phyloP scores from a whole-genome alignment of 2,113 vertebrate genomes.

The Prunella himalayana region DNA sequence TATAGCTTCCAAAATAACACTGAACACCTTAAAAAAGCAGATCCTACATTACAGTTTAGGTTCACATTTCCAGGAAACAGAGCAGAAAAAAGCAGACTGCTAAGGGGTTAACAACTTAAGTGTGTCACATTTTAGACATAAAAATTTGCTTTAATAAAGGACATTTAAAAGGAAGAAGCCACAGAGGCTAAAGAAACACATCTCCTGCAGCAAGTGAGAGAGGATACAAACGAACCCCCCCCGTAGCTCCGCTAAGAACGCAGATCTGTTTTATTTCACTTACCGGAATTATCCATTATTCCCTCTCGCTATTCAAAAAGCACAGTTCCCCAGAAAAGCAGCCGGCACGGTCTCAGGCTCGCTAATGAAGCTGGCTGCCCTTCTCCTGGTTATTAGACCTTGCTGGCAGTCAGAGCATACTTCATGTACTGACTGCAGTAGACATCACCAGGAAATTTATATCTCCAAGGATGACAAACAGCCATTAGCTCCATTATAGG shows the following conservation, averaged over 20 bases:
- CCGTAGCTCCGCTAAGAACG: background rate
- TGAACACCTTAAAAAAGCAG: conserved; percentile 23
- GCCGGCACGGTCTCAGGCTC: background rate
- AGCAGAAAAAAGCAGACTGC: background rate
- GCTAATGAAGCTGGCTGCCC: conserved; percentile 69
- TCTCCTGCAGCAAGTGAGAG: conserved; percentile 34
- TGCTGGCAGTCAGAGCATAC: conserved; percentile 72
- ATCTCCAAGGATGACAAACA: conserved; percentile 85
- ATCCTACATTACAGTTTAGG: background rate
- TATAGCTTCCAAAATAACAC: conserved; percentile 34
- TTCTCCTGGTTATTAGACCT: conserved; percentile 73
- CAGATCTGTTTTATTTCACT: conserved; percentile 65
- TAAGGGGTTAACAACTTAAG: conserved; percentile 21
- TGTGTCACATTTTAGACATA: background rate
- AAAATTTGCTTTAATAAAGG: conserved; percentile 28
- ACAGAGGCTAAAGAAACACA: conserved; percentile 26
- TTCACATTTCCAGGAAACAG: conserved; percentile 9
- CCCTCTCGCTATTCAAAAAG: conserved; percentile 21
- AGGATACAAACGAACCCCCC: conserved; percentile 9
- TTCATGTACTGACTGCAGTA: conserved; percentile 78
- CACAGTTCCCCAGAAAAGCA: conserved; percentile 56
- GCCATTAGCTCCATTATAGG: conserved; percentile 84
- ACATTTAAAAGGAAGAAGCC: conserved; percentile 5
- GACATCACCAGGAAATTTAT: conserved; percentile 83
- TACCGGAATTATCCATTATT: conserved; percentile 79